Evolutionary conservation across 2,797 vertebrate species (phyloP).

Genomic region (Taeniopygia guttata): DNA sequence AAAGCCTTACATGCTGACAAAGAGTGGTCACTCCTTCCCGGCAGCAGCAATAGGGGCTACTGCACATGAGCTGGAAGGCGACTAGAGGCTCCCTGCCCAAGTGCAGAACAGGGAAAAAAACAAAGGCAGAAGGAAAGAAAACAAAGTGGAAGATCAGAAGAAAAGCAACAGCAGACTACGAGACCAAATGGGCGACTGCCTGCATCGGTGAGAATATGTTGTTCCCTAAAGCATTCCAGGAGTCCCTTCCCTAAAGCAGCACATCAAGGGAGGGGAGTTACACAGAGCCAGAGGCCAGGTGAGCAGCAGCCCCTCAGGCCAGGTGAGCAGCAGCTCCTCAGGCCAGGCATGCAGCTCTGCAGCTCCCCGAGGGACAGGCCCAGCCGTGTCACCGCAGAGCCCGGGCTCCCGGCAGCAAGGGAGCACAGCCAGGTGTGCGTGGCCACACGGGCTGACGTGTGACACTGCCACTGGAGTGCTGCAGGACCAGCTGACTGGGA

Average conservation of each 20-base stretch:
- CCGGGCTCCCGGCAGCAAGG: background rate
- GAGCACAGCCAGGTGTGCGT: rapidly evolving
- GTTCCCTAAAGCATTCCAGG: background rate
- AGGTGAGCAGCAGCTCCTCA: rapidly evolving
- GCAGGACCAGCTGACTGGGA: background rate
- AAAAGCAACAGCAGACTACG: background rate
- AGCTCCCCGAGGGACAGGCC: rapidly evolving
- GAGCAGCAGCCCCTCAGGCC: background rate
- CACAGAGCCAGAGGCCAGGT: rapidly evolving
- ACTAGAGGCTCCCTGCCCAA: background rate
- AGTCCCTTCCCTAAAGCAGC: background rate
- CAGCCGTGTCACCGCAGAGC: rapidly evolving
- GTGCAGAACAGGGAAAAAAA: background rate
- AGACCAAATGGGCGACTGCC: background rate
- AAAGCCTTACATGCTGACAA: rapidly evolving
- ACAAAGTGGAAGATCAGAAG: background rate
- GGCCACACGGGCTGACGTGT: rapidly evolving
- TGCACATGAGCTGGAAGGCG: background rate
- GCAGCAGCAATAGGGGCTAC: background rate
- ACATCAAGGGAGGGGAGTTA: background rate
- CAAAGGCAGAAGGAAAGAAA: background rate
- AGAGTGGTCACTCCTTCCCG: background rate
- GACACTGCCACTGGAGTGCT: background rate
- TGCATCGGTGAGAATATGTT: rapidly evolving
- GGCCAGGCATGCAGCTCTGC: background rate